Conservation (phyloP, 2,113 vertebrate species). For the Bostrychus sinensis region DNA sequence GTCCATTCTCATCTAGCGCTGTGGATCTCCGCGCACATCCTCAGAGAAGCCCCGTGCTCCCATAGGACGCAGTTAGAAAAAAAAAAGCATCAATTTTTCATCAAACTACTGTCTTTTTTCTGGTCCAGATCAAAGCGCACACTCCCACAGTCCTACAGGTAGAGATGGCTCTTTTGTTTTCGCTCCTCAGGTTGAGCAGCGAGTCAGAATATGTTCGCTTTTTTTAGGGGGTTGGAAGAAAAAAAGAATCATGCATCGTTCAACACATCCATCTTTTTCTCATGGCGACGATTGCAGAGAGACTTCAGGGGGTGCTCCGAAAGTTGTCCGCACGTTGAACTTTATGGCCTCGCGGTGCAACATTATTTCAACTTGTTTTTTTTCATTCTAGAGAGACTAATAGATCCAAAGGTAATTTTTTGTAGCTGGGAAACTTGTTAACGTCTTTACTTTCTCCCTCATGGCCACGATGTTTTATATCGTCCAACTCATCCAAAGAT, state of each 20-base stretch:
- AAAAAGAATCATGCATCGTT: constrained; percentile 51
- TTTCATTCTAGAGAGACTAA: constrained; percentile 27
- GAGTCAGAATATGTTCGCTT: constrained; percentile 44
- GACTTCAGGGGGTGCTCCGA: constrained; percentile 50
- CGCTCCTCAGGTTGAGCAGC: constrained; percentile 71
- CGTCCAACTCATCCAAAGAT: background rate
- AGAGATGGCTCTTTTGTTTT: constrained; percentile 77
- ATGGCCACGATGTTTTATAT: background rate
- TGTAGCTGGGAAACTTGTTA: constrained; percentile 29
- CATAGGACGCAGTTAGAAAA: constrained; percentile 75
- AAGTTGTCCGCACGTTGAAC: constrained; percentile 65
- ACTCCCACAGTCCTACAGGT: constrained; percentile 76
- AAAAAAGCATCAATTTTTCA: constrained; percentile 81
- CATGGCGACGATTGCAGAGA: constrained; percentile 39
- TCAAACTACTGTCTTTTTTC: constrained; percentile 77
- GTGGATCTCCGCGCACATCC: constrained; percentile 66
- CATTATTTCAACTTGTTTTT: constrained; percentile 47
- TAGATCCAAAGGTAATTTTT: constrained; percentile 1
- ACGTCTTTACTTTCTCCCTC: background rate
- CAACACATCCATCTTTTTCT: constrained; percentile 61
- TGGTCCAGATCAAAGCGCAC: constrained; percentile 78
- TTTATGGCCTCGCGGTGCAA: constrained; percentile 36
- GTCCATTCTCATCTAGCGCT: constrained; percentile 62
- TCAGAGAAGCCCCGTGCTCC: constrained; percentile 70
- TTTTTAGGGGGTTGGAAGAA: constrained; percentile 59